These are phyloP conservation scores for Pyrochroa serraticornis DNA, from an alignment of 2,888 invertebrate genomes.

Conservation along the genomic window DNA sequence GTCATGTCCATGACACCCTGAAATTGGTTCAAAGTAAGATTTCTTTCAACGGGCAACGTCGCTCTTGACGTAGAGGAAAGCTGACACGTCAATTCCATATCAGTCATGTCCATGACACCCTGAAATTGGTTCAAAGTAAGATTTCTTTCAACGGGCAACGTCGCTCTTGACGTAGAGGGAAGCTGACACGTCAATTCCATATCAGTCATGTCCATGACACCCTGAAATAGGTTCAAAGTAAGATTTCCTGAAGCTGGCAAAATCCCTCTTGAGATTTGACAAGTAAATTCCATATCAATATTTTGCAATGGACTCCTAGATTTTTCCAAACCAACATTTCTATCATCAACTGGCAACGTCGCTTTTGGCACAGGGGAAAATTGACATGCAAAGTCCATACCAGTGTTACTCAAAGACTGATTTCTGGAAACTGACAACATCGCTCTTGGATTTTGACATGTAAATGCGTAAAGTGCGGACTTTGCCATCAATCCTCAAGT, in stretches of 20 bases:
- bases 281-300: conserved; percentile 24
- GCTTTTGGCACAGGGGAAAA: background rate
- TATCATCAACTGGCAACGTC: too few species aligned
- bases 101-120: background rate
- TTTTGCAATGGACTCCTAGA: background rate
- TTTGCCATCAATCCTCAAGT: conserved; percentile 6
- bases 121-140: background rate
- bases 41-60: background rate
- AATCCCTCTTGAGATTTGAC: conserved; percentile 2
- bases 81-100: conserved; percentile 28
- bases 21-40: background rate
- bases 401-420: background rate
- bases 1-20: background rate
- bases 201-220: background rate
- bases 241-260: background rate
- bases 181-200: conserved; percentile 20
- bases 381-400: conserved; percentile 18
- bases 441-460: background rate
- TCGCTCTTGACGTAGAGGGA: too few species aligned
- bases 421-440: background rate
- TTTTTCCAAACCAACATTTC: background rate
- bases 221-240: too few species aligned
- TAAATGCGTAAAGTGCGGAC: too few species aligned
- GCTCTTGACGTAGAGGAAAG: background rate
- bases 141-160: too few species aligned